Conservation (phyloP, 2,888 invertebrate genomes). For the Dendrolimus pini region DNA sequence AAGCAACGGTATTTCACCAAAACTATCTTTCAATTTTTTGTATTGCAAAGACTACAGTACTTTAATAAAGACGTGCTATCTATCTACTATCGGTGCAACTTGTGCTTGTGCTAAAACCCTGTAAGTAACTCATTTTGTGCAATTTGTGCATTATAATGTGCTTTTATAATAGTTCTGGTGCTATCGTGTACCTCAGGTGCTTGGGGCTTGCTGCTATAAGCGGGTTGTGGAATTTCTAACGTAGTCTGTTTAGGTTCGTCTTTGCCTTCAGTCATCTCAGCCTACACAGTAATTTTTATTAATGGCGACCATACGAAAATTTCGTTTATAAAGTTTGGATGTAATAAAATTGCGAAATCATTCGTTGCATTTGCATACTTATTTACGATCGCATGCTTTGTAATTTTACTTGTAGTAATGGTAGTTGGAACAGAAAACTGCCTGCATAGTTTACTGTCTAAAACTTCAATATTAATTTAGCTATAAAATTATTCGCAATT, state of each 20-base stretch:
- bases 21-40: background rate
- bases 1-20: background rate
- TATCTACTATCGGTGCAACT: constrained; percentile 1
- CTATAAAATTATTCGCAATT: background rate
- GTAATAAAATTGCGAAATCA: background rate
- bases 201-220: constrained; percentile 52
- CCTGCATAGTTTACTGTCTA: too few species aligned
- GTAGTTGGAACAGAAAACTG: too few species aligned
- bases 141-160: constrained; percentile 13
- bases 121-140: constrained; percentile 5
- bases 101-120: constrained; percentile 7
- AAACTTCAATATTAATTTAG: too few species aligned
- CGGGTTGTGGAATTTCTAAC: constrained; percentile 56
- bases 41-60: background rate
- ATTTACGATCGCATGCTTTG: too few species aligned
- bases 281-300: constrained; percentile 62
- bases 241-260: constrained; percentile 46
- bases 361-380: too few species aligned
- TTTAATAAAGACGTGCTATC: background rate
- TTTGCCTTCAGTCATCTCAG: constrained; percentile 51
- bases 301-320: constrained; percentile 57
- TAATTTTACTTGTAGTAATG: too few species aligned
- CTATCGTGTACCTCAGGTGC: constrained; percentile 56
- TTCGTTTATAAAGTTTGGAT: constrained; percentile 1
- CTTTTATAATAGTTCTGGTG: constrained; percentile 17